These are phyloP conservation scores for Scartelaos histophorus DNA, from an alignment of 2,113 vertebrate species.

Conservation along the genomic window DNA sequence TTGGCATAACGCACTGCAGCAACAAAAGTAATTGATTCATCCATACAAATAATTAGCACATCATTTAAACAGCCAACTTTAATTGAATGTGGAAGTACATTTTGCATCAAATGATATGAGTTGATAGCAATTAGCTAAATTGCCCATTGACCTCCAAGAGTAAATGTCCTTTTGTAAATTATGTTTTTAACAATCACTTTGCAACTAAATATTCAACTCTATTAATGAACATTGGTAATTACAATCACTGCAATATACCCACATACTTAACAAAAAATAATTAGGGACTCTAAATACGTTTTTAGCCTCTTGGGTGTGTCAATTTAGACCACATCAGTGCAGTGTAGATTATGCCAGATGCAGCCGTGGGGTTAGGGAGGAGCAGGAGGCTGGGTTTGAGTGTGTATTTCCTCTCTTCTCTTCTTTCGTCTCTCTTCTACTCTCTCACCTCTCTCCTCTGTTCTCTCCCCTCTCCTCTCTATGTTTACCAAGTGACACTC, in stretches of 20 bases:
- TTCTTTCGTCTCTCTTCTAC: neutral
- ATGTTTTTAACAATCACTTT: too few species aligned
- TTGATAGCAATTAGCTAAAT: too few species aligned
- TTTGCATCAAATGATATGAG: too few species aligned
- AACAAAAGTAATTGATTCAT: neutral
- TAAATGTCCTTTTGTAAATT: too few species aligned
- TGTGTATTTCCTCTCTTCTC: slow-evolving; percentile 11
- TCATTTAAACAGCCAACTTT: neutral
- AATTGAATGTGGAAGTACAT: too few species aligned
- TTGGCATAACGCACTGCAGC: neutral
- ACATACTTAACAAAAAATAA: neutral
- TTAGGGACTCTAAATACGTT: neutral
- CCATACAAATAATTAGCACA: neutral
- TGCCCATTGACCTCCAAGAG: too few species aligned
- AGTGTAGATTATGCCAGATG: slow-evolving; percentile 14
- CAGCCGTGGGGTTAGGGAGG: slow-evolving; percentile 36
- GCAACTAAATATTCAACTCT: too few species aligned
- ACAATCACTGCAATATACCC: neutral
- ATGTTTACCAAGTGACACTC: slow-evolving; percentile 48
- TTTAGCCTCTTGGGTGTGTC: neutral
- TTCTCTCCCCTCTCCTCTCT: slow-evolving; percentile 3
- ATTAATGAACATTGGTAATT: too few species aligned
- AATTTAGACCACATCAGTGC: neutral
- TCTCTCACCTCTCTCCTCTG: too few species aligned
- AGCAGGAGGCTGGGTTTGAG: slow-evolving; percentile 36